Evolutionary conservation across 2,797 vertebrate genomes (phyloP), one percentile per base, ranked within the genome.

Genomic region (Macrochelys suwanniensis): DNA sequence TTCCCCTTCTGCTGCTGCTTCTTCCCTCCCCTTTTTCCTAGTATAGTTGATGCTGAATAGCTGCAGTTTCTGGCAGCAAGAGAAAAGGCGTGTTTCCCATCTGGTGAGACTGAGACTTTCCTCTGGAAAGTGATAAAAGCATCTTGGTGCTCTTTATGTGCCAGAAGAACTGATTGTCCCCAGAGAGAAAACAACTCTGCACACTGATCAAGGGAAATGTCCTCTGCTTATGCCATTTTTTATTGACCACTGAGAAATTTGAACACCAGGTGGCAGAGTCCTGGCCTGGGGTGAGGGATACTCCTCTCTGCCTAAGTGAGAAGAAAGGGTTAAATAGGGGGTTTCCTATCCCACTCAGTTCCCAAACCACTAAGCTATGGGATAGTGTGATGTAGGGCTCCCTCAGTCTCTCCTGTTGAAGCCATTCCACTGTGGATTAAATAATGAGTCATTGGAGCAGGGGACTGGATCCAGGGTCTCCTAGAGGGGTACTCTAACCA

Each of bases 41-140:
- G 50, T 56, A 84, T 21, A 57, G 45, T 33, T 77, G 50, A 47
- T 90, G 77, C 16, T 61, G 87, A 92, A 91, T 57, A 84, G n/a
- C 3, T 51, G 12, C 50, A 11, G 17, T 84, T 86, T 89, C 79
- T 92, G 76, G 19, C 59, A 95, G 80, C 13, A 87, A 76, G 49
- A 5, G 11, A 42, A 61, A 65, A 61, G 12, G 82, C 17, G 6
- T 57, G 47, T 51, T 51, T 85, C 11, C 54, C 19, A 81, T 47
- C 81, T 95, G 78, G 74, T 82, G 74, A 89, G 50, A 77, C 3
- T 5, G 84, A 89, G 51, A 42, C 50, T 92, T 95, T 95, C 74
- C 28, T 59, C 54, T 87, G 86, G 42, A 50, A 92, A 90, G 37
- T 33, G 37, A 16, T 81, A 47, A 92, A 91, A 16, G 74, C 21